Percentiles rank a stretch among this genome's conserved stretches.
These are phyloP conservation scores for Pelobates cultripes DNA, from an alignment of 2,797 vertebrate species.

Conservation along the genomic window DNA sequence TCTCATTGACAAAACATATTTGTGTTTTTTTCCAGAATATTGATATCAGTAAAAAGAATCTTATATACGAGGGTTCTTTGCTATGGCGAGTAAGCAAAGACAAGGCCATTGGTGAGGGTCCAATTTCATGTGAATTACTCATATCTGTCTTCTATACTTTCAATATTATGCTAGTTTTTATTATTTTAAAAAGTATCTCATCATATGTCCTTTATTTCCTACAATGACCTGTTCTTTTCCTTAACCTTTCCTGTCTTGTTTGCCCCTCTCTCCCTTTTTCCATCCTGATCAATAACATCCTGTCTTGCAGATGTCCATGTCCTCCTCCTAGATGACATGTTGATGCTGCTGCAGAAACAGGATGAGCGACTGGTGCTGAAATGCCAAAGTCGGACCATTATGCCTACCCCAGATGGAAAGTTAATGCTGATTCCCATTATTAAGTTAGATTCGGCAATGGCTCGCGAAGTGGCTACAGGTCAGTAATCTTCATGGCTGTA, in stretches of 20 bases:
- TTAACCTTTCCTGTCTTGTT: background rate
- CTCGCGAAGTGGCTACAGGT: conserved; percentile 91
- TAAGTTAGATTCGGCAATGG: conserved; percentile 85
- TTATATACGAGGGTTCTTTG: conserved; percentile 84
- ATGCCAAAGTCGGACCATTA: conserved; percentile 86
- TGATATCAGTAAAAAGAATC: conserved; percentile 80
- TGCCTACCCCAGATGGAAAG: conserved; percentile 80
- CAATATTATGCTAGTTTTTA: background rate
- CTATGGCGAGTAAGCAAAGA: conserved; percentile 89
- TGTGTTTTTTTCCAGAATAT: conserved; percentile 69
- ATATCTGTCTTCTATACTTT: too few species aligned
- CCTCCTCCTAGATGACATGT: conserved; percentile 84
- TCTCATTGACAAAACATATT: background rate
- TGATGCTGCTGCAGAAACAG: conserved; percentile 87
- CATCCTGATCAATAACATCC: background rate
- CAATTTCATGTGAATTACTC: background rate
- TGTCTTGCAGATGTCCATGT: conserved; percentile 79
- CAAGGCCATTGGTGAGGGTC: conserved; percentile 82
- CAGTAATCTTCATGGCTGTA: conserved; percentile 30
- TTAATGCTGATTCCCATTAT: conserved; percentile 91
- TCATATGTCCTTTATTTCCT: too few species aligned
- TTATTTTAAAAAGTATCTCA: too few species aligned
- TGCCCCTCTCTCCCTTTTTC: background rate
- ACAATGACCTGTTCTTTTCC: background rate
- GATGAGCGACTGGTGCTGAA: conserved; percentile 89